phyloP scores from a whole-genome alignment of 2,113 vertebrate genomes.

The Chamaea fasciata region DNA sequence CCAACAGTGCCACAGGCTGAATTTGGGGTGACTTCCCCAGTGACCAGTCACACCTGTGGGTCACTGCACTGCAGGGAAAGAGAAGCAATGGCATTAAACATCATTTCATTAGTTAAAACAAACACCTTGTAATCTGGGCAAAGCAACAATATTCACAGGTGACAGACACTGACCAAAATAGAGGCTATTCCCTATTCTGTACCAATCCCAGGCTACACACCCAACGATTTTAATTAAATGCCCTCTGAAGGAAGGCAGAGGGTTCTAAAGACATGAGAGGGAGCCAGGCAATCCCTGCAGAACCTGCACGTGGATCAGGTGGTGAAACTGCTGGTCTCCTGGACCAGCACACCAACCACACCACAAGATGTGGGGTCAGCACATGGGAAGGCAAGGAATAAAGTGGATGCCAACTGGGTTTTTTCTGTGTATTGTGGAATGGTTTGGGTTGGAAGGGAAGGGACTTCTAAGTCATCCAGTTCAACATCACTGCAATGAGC shows the following conservation, averaged over 20 bases:
- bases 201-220: neutral
- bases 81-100: neutral
- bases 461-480: neutral
- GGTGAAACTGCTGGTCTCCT: neutral
- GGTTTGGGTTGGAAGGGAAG: neutral
- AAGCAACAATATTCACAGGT: neutral
- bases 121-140: neutral
- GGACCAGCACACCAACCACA: neutral
- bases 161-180: neutral
- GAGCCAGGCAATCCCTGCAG: neutral
- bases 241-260: neutral
- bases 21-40: neutral
- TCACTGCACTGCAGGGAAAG: neutral
- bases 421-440: neutral
- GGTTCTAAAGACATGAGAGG: accelerated
- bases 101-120: neutral
- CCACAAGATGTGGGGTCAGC: accelerated
- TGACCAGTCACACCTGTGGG: neutral
- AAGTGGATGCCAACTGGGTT: neutral
- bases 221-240: accelerated
- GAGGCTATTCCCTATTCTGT: neutral
- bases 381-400: neutral
- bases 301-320: accelerated
- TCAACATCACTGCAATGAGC: neutral
- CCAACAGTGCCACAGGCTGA: neutral